phyloP scores from a whole-genome alignment of 2,113 vertebrate species.

The Lontra canadensis region DNA sequence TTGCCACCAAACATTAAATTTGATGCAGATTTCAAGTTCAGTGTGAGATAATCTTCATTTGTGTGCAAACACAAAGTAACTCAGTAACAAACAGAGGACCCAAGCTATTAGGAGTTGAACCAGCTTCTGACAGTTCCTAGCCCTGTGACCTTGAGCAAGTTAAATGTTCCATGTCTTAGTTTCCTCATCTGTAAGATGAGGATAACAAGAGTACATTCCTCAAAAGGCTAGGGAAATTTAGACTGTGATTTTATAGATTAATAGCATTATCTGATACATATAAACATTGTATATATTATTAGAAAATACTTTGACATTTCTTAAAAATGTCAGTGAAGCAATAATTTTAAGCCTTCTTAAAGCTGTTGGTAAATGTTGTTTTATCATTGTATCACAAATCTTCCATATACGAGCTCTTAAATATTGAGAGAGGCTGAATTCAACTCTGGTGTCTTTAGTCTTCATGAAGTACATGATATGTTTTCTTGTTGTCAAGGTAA shows the following conservation, averaged over 20 bases:
- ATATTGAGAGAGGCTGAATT: neutral
- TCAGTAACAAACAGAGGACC: neutral
- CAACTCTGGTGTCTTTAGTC: neutral
- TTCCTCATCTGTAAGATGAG: constrained; percentile 39
- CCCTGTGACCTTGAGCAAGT: neutral
- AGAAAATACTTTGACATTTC: constrained; percentile 33
- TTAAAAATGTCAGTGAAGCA: neutral
- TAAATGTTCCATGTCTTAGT: neutral
- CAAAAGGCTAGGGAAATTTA: constrained; percentile 8
- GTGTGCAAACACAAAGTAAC: neutral
- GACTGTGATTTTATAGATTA: constrained; percentile 45
- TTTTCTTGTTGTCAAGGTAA: constrained; percentile 60
- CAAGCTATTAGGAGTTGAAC: neutral
- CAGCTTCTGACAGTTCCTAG: neutral
- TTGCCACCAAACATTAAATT: neutral
- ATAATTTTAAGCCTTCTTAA: neutral
- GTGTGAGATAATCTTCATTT: neutral
- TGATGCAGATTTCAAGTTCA: neutral
- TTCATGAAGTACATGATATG: neutral
- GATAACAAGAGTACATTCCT: neutral
- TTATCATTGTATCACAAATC: neutral
- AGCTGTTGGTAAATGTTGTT: neutral
- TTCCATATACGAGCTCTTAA: neutral
- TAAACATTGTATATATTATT: neutral
- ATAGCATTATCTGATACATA: neutral